Conservation (phyloP, 2,113 vertebrate genomes). For the Crotophaga sulcirostris region DNA sequence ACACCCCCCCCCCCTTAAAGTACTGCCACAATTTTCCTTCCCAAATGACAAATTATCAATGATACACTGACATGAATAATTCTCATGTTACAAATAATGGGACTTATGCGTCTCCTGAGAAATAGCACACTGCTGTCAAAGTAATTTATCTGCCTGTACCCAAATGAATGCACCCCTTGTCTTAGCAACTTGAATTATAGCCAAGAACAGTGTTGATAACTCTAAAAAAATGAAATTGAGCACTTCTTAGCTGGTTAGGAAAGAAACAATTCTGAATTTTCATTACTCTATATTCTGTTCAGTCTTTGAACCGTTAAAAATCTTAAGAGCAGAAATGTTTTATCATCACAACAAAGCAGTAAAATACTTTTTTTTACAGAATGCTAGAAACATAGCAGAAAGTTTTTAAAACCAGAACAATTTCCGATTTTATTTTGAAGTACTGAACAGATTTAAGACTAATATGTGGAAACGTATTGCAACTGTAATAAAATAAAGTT, state of each 20-base stretch:
- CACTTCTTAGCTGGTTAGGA: not conserved
- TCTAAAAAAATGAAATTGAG: not conserved
- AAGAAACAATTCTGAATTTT: conserved; percentile 10
- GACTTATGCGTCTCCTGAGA: not conserved
- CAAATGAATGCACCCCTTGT: conserved; percentile 9
- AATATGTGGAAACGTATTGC: not conserved
- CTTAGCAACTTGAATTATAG: not conserved
- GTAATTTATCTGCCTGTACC: conserved; percentile 32
- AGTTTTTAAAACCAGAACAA: not conserved
- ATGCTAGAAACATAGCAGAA: not conserved
- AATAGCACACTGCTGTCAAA: conserved; percentile 20
- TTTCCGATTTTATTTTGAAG: not conserved
- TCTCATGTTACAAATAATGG: conserved; percentile 6
- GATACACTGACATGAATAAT: not conserved
- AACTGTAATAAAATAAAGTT: not conserved
- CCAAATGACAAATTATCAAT: not conserved
- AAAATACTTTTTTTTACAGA: not conserved
- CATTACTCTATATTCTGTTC: not conserved
- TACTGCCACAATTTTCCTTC: not conserved
- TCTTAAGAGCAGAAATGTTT: not conserved
- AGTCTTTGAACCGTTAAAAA: not conserved
- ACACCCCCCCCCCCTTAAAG: not conserved
- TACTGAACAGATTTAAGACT: not conserved
- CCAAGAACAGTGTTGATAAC: not conserved
- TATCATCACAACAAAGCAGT: not conserved